Conservation (phyloP, 2,113 vertebrate species). For the Python bivittatus region DNA sequence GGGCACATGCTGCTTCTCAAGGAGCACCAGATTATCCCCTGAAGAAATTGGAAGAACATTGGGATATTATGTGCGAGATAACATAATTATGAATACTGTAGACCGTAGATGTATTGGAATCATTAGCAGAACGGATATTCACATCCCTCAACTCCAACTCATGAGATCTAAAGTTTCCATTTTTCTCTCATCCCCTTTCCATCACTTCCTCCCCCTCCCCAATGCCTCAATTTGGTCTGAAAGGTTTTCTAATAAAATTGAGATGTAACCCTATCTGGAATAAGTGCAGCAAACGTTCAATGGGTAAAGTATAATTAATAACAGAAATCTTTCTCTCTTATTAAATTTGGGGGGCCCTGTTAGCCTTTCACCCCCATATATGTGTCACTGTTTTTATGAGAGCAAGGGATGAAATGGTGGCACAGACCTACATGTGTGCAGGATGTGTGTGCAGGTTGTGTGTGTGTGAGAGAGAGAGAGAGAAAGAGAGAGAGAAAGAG, state of each 20-base stretch:
- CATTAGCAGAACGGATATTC: too few species aligned
- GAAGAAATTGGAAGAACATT: too few species aligned
- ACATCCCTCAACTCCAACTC: neutral
- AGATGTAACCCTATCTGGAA: constrained; percentile 76
- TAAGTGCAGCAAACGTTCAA: constrained; percentile 57
- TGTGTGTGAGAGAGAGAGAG: neutral
- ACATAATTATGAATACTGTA: neutral
- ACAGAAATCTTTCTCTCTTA: constrained; percentile 73
- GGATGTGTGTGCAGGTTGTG: neutral
- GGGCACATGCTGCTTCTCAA: too few species aligned
- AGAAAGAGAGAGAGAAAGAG: neutral
- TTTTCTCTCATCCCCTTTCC: constrained; percentile 29
- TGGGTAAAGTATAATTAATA: constrained; percentile 74
- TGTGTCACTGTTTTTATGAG: constrained; percentile 74
- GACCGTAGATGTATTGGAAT: neutral
- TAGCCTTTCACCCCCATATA: constrained; percentile 71
- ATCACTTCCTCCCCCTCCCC: neutral
- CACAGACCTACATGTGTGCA: neutral
- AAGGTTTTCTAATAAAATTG: constrained; percentile 68
- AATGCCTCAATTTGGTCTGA: constrained; percentile 27
- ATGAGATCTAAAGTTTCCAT: constrained; percentile 18
- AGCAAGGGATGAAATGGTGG: constrained; percentile 60
- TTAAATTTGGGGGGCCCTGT: constrained; percentile 58
- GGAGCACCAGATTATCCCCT: too few species aligned
- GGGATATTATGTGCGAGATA: neutral